phyloP scores from a whole-genome alignment of 2,113 vertebrate genomes.

The Gallinago media region DNA sequence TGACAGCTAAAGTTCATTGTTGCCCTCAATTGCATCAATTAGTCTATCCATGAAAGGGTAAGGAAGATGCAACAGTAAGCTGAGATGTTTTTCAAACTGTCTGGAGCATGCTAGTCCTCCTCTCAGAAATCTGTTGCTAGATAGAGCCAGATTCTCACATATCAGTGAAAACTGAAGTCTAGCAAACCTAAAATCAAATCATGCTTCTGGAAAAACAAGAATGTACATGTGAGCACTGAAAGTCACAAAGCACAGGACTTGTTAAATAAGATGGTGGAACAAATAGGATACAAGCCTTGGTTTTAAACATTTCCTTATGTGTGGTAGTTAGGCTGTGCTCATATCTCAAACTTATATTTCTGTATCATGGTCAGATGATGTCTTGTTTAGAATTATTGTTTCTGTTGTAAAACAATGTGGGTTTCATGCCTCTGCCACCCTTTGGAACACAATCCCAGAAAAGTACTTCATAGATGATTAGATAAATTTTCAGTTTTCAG shows the following conservation, averaged over 20 bases:
- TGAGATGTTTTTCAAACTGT: constrained; percentile 45
- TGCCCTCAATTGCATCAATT: constrained; percentile 1
- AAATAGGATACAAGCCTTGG: neutral
- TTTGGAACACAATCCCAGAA: neutral
- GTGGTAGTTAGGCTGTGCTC: neutral
- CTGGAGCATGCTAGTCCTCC: constrained; percentile 30
- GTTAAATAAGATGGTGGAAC: neutral
- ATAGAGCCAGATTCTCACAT: constrained; percentile 52
- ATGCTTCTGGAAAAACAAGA: neutral
- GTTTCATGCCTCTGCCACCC: neutral
- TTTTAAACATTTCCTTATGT: neutral
- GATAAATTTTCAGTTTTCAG: neutral
- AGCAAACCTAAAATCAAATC: constrained; percentile 32
- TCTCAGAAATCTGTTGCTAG: constrained; percentile 58
- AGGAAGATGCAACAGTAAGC: neutral
- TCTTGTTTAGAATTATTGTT: neutral
- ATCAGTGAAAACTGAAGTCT: constrained; percentile 45
- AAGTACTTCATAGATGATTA: neutral
- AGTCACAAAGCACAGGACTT: neutral
- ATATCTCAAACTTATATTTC: neutral
- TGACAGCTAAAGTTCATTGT: neutral
- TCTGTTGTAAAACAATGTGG: neutral
- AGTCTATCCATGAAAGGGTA: neutral
- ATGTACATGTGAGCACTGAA: neutral
- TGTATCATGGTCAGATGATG: neutral